A percentile compares a stretch with the other conserved stretches of the same genome.
phyloP scores from a whole-genome alignment of 35 echinoderm and acorn worm species.

The Eucidaris tribuloides region DNA sequence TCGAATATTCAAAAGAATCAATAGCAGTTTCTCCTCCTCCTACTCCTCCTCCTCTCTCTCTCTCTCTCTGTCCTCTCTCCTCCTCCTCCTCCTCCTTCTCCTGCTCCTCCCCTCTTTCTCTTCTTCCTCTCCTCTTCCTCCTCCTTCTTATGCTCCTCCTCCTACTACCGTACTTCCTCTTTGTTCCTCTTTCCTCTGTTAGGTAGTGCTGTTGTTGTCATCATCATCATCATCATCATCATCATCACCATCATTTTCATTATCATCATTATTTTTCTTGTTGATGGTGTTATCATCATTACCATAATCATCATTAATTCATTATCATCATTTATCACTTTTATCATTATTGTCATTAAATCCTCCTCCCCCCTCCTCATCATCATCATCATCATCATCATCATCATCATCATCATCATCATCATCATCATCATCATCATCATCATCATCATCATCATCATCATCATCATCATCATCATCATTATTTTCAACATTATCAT shows the following conservation, averaged over 20 bases:
- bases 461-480: not conserved
- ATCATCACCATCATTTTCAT: too few species aligned
- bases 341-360: not conserved
- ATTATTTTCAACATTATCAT: not conserved
- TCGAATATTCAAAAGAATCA: not conserved
- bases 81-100: too few species aligned
- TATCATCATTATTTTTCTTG: too few species aligned
- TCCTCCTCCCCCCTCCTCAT: too few species aligned
- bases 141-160: too few species aligned
- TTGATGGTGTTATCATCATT: too few species aligned
- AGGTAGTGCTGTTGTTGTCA: not conserved
- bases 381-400: not conserved
- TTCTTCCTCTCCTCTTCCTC: too few species aligned
- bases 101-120: too few species aligned
- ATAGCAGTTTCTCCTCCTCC: not conserved
- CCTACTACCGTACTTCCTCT: too few species aligned
- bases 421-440: not conserved
- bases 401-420: not conserved
- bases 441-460: not conserved
- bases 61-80: not conserved
- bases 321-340: too few species aligned
- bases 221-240: too few species aligned
- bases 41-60: too few species aligned
- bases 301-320: not conserved
- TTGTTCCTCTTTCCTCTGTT: not conserved